Conservation (phyloP, 2,888 invertebrate genomes). For the Dione juno region DNA sequence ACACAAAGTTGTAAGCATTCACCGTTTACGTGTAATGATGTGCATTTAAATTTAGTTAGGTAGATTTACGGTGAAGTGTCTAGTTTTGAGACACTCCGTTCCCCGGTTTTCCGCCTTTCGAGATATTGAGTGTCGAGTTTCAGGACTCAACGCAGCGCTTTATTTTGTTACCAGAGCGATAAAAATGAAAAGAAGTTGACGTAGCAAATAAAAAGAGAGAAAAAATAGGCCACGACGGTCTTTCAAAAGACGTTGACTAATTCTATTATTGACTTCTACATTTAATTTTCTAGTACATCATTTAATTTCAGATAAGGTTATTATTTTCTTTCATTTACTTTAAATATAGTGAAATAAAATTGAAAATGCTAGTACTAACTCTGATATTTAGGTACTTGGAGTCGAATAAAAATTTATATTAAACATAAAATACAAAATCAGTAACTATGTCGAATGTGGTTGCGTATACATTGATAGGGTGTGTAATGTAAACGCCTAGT, state of each 20-base stretch:
- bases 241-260: neutral
- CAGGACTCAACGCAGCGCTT: no score
- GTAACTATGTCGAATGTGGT: constrained; percentile 29
- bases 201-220: neutral
- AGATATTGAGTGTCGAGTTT: no score
- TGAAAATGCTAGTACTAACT: neutral
- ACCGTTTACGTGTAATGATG: no score
- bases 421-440: constrained; percentile 1
- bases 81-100: no score
- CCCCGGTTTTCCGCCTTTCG: no score
- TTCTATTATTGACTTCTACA: neutral
- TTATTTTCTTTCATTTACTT: neutral
- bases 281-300: neutral
- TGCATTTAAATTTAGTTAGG: no score
- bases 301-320: neutral
- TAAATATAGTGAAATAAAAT: neutral
- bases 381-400: neutral
- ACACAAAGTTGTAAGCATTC: no score
- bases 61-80: no score
- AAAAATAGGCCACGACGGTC: neutral
- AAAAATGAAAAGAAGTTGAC: neutral
- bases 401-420: neutral
- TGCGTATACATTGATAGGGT: constrained; percentile 30
- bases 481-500: constrained; percentile 47
- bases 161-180: no score